Evolutionary conservation across 2,797 vertebrate species (phyloP), one percentile per base, ranked within the genome.

Genomic region (Podarcis lilfordi): DNA sequence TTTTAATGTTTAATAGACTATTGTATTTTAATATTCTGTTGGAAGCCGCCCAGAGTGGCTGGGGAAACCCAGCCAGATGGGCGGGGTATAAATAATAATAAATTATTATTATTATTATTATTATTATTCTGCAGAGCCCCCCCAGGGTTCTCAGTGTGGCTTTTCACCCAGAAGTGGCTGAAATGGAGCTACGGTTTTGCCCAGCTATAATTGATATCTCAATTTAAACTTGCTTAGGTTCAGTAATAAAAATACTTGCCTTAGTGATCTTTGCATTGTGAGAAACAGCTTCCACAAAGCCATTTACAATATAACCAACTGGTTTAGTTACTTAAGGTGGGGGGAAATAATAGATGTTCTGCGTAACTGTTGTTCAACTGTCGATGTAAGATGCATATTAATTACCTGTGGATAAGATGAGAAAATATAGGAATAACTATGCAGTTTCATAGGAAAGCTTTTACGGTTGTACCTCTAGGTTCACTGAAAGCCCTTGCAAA

Each of bases 401-500:
- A 11, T 29, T 8, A 4, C 2, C n/a, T 21, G 3, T 82, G 75
- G 83, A 75, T n/a, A 50, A 27, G 19, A 61, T 72, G 1, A 29
- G 66, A 40, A 81, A 87, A 21, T 0, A 6, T 0, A 23, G 55
- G 17, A 23, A 9, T 50, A 78, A n/a, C 82, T 75, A 59, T 68
- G 4, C 1, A 61, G 6, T 84, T 10, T 75, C 76, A 72, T 17
- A 40, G 27, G 0, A 61, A 72, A 35, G 1, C 11, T 37, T 83
- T 66, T 71, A 37, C 6, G 35, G 8, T 91, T 91, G 91, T 84
- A 69, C 50, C 92, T 96, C 89, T 93, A 99, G 99, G 98, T 92
- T 98, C 98, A 7, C 88, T 99, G 93, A 99, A 99, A 96, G 94
- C 96, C 84, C 98, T 99, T 59, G 98, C 98, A 86, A 98, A 99